Base-by-base conservation (phyloP, 92 coral and sea anemone species). In the Umimayanthus kanabou region DNA sequence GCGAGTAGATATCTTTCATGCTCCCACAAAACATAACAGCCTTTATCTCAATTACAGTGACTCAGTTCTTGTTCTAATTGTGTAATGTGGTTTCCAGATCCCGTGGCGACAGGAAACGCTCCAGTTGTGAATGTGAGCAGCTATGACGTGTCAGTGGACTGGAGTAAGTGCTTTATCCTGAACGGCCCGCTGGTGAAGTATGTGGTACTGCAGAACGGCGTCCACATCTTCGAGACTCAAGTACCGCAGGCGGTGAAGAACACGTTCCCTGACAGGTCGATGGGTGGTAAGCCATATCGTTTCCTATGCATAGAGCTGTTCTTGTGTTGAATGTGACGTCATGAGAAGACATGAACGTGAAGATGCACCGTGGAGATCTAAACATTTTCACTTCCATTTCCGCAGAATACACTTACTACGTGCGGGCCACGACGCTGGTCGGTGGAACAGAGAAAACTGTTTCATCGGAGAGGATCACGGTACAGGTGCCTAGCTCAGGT, bases 81-180 rank as follows among this genome's bases (percentile, higher is more conserved):
- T 57, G 40, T 30, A 71, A 29, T 80, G 9, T 80, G 23, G 25
- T 28, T 87, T 88, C 69, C 90, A 97, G 99, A 89, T 61, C 99
- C 99, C 47, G 83, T 43, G 26, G 82, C 85, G n/a, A 90, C 94
- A 43, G 94, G 90, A 30, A 67, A 66, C 20, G 91, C 84, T 9
- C 99, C 99, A 15, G 91, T 82, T 69, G 99, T 92, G 65, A 97
- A 97, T 82, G 94, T 94, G 72, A 92, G 94, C 71, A 96, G 92
- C 28, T 90, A 92, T 84, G 91, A 85, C 76, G 96, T 97, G 80
- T 55, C 92, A 9, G 94, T 97, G 73, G 99, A 97, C 91, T 97
- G 99, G 99, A 91, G 97, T 85, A 83, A 90, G 45, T 94, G 96
- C 83, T 97, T 97, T 55, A 81, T 79, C 11, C 88, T 97, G 42